These are phyloP conservation scores for Picathartes gymnocephalus DNA, from an alignment of 2,113 vertebrate genomes.

Conservation along the genomic window DNA sequence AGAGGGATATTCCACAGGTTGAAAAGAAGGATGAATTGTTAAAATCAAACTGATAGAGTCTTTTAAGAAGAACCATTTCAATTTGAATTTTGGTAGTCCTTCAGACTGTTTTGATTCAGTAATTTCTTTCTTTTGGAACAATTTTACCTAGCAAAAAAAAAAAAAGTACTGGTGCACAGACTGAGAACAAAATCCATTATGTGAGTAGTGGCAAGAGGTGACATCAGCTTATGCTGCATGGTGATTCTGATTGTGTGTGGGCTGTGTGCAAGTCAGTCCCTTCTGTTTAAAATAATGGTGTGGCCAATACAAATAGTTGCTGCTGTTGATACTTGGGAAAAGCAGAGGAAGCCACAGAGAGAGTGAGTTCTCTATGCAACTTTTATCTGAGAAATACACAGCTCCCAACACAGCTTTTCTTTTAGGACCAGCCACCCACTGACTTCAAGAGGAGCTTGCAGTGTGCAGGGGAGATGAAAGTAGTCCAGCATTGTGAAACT, in stretches of 20 bases:
- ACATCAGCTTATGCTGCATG: slow-evolving; percentile 4
- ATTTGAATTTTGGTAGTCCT: not conserved
- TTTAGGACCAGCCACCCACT: slow-evolving; percentile 1
- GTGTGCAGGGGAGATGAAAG: not conserved
- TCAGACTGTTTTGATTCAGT: not conserved
- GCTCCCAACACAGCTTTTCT: not conserved
- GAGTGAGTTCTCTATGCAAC: not conserved
- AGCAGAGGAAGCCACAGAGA: not conserved
- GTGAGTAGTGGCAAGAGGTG: not conserved
- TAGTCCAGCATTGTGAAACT: not conserved
- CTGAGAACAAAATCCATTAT: not conserved
- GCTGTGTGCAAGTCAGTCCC: not conserved
- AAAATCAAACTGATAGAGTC: not conserved
- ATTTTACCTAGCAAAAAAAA: not conserved
- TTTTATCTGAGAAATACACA: slow-evolving; percentile 14
- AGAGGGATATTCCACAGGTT: not conserved
- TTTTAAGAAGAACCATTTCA: not conserved
- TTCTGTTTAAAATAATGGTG: slow-evolving; percentile 9
- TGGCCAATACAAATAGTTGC: slow-evolving; percentile 18
- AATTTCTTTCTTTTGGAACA: not conserved
- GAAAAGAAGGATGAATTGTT: slow-evolving; percentile 1
- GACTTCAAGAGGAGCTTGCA: not conserved
- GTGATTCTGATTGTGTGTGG: slow-evolving; percentile 12
- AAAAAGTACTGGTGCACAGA: not conserved
- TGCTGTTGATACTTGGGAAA: not conserved